Conservation (phyloP, 2,113 vertebrate species). For the Sturnira hondurensis region DNA sequence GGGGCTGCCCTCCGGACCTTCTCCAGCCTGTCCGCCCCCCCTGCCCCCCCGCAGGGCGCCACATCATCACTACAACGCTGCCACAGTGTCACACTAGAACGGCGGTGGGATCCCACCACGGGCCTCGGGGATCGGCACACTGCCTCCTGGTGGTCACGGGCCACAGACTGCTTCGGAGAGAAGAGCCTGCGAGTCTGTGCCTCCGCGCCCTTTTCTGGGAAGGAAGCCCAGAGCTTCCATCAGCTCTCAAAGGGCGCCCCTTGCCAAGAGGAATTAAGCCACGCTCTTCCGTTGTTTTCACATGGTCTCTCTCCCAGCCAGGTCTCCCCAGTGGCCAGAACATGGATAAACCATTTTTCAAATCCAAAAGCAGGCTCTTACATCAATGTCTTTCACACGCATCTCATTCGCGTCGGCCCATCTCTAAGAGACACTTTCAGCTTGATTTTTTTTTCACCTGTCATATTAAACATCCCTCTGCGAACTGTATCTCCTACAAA, state of each 20-base stretch:
- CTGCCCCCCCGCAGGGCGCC: background rate
- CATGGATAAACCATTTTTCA: background rate
- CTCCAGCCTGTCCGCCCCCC: background rate
- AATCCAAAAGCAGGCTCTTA: background rate
- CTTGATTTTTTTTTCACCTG: background rate
- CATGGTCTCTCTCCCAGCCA: background rate
- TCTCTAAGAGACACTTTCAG: background rate
- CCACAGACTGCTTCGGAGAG: rapidly evolving
- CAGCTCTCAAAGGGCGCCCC: background rate
- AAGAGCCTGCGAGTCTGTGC: rapidly evolving
- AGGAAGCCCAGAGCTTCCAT: background rate
- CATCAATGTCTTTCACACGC: background rate
- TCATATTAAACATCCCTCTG: background rate
- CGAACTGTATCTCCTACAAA: background rate
- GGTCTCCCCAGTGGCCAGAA: background rate
- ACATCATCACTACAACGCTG: rapidly evolving
- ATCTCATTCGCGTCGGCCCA: background rate
- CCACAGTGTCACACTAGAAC: background rate
- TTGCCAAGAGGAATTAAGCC: background rate
- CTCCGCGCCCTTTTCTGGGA: background rate
- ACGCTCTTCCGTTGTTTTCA: background rate
- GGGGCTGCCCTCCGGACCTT: background rate
- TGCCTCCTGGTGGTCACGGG: background rate
- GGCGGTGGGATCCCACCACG: background rate
- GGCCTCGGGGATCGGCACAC: rapidly evolving